Base-by-base conservation (phyloP, 1,140 invertebrate species). In the Stegodyphus dumicola region DNA sequence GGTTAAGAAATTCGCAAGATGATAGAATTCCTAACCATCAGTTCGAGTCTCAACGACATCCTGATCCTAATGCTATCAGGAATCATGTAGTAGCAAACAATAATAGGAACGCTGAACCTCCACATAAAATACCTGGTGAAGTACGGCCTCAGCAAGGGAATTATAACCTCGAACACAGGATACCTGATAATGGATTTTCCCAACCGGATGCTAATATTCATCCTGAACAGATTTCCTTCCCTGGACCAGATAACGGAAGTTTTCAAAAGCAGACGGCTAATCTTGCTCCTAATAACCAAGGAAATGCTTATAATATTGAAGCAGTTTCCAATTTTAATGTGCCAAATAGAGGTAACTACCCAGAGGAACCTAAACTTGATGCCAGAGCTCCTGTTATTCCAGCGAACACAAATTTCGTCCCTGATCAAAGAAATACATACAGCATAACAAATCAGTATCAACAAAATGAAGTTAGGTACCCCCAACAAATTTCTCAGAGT, bases 41-140 rank as follows among this genome's bases (percentile, higher is more conserved):
- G 1, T 33, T 33, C 33, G 81, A 85, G 69, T 76, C 73, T 9
- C 81, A 85, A 18, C 56, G 81, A 60, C 74, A 76, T 66, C 17
- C 60, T 15, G 71, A 75, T 5, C 17, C 15, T 11, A 60, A 52
- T 2, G 48, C 7, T 1, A 52, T 60, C 7, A 70, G 65, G 74
- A 75, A 69, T 17, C 60, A 1, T 7, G 17, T 67, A 6, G 2
- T 15, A 67, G 3, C 33, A 33, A 33, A 67, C n/a, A 17, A n/a
- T 9, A 67, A 67, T 17, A 77, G 10, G 6, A 53, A 17, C 51
- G 18, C 33, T 33, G 33, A 33, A 33, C 33, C 33, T 0, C 54
- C 18, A 9, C 69, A 70, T 6, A 67, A 77, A 53, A 9, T 18
- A 6, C 64, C 60, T 5, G 18, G 60, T 11, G 54, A 81, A 17